These are phyloP conservation scores for Eristalis arbustorum DNA, from an alignment of 2,888 invertebrate genomes.

Conservation along the genomic window DNA sequence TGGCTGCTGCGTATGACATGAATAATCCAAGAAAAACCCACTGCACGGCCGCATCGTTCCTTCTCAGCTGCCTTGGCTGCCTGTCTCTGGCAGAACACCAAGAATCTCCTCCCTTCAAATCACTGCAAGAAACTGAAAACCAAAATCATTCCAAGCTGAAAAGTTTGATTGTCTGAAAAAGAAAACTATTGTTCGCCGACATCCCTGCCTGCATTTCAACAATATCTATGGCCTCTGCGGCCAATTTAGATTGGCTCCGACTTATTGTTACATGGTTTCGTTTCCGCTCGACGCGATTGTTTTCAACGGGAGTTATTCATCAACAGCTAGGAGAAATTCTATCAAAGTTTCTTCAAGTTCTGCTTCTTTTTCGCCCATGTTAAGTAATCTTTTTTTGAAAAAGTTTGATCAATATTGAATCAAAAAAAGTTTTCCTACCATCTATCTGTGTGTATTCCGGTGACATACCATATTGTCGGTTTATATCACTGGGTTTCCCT, in stretches of 20 bases:
- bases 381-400: slow-evolving; percentile 65
- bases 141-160: not conserved
- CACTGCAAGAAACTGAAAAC: not conserved
- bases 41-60: too few species aligned
- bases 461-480: not conserved
- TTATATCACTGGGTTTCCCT: slow-evolving; percentile 7
- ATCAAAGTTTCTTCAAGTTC: slow-evolving; percentile 59
- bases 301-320: not conserved
- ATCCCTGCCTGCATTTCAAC: not conserved
- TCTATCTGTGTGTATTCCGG: not conserved
- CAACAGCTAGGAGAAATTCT: slow-evolving; percentile 39
- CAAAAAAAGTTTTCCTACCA: slow-evolving; percentile 40
- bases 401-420: slow-evolving; percentile 70
- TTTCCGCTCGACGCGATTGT: not conserved
- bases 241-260: not conserved
- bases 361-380: slow-evolving; percentile 43
- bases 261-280: not conserved
- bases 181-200: not conserved
- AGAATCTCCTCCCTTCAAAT: not conserved
- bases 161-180: not conserved
- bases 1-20: too few species aligned
- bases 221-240: not conserved
- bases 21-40: too few species aligned
- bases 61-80: not conserved
- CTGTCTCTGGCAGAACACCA: not conserved